A percentile compares a stretch with the other conserved stretches of the same genome.
These are phyloP conservation scores for Salpingus planirostris DNA, from an alignment of 2,888 invertebrate genomes.

Conservation along the genomic window DNA sequence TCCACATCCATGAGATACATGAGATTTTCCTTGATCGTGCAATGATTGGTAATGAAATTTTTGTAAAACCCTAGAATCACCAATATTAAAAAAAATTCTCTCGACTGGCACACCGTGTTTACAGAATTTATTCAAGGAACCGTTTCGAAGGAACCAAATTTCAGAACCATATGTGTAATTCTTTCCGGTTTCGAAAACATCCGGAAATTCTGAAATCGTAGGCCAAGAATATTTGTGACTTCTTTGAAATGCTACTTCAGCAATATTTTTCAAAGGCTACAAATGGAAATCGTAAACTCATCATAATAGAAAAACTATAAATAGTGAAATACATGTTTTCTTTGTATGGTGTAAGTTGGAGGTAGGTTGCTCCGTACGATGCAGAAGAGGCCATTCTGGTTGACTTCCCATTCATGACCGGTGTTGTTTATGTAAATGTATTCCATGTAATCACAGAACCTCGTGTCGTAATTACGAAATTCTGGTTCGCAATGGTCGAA, in stretches of 20 bases:
- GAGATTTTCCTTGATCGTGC: conserved; percentile 35
- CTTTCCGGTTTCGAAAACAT: conserved; percentile 10
- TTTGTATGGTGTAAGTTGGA: conserved; percentile 31
- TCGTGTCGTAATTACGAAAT: conserved; percentile 35
- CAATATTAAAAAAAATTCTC: neutral
- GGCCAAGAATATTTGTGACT: conserved; percentile 11
- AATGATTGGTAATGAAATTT: conserved; percentile 31
- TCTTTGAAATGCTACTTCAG: conserved; percentile 19
- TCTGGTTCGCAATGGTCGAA: conserved; percentile 52
- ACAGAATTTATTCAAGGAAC: conserved; percentile 23
- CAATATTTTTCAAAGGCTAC: conserved; percentile 21
- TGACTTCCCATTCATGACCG: conserved; percentile 33
- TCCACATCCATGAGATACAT: conserved; percentile 42
- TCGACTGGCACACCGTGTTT: conserved; percentile 9
- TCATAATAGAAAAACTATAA: conserved; percentile 4
- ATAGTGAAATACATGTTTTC: conserved; percentile 32
- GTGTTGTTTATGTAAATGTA: conserved; percentile 49
- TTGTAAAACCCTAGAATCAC: no score
- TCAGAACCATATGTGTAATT: conserved; percentile 18
- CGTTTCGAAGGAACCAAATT: conserved; percentile 23
- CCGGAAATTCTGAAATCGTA: neutral
- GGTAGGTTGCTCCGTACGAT: conserved; percentile 51
- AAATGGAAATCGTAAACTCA: conserved; percentile 12
- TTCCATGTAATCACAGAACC: conserved; percentile 47
- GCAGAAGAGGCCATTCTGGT: conserved; percentile 49